Percentiles rank a stretch among this genome's conserved stretches.
Evolutionary conservation across 2,797 vertebrate species (phyloP).

Genomic region (Capromys pilorides): DNA sequence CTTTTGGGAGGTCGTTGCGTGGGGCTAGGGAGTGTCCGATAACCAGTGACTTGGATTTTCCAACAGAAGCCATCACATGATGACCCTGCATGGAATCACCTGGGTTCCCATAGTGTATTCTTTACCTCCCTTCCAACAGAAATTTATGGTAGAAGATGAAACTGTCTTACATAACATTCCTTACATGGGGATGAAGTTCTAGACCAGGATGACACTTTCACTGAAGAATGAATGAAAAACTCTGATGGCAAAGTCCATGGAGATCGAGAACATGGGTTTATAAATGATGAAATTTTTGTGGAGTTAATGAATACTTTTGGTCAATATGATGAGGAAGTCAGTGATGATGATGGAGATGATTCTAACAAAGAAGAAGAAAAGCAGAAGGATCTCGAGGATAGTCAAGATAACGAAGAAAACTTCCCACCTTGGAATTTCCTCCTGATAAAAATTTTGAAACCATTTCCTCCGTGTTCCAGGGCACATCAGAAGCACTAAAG

Average conservation of each 20-base stretch:
- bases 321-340: conserved; percentile 97
- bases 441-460: conserved; percentile 99
- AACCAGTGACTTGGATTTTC: conserved; percentile 96
- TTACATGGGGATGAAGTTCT: conserved; percentile 99
- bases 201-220: conserved; percentile 99
- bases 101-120: conserved; percentile 99
- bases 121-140: conserved; percentile 98
- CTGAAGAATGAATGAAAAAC: conserved; percentile 99
- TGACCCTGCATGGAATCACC: conserved; percentile 97
- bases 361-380: conserved; percentile 86
- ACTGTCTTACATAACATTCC: conserved; percentile 99
- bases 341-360: conserved; percentile 93
- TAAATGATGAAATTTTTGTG: conserved; percentile 99
- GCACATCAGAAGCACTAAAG: conserved; percentile 97
- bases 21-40: conserved; percentile 98
- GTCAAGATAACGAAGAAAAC: conserved; percentile 89
- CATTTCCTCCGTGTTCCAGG: conserved; percentile 99
- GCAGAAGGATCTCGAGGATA: conserved; percentile 87
- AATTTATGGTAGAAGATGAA: conserved; percentile 99
- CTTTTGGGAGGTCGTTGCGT: conserved; percentile 96
- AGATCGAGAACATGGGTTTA: conserved; percentile 99
- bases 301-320: conserved; percentile 96
- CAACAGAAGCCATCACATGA: conserved; percentile 96
- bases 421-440: conserved; percentile 92
- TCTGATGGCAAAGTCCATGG: conserved; percentile 99